phyloP scores from a whole-genome alignment of 2,888 invertebrate genomes.

The Parascotia fuliginaria region DNA sequence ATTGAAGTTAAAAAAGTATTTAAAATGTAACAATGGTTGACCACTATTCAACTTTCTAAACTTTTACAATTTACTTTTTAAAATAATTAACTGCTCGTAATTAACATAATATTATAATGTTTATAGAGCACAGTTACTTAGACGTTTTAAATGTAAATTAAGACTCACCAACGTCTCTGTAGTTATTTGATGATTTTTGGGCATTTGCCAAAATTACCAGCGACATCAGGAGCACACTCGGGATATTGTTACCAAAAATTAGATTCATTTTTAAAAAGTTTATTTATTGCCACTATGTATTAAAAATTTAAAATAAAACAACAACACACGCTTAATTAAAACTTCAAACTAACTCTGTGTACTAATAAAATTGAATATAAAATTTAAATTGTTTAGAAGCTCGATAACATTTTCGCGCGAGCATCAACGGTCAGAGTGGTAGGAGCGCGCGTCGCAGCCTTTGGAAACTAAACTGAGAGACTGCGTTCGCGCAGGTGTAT shows the following conservation, averaged over 20 bases:
- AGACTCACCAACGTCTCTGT: conserved; percentile 76
- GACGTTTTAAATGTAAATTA: neutral
- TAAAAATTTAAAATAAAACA: neutral
- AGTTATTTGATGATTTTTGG: conserved; percentile 71
- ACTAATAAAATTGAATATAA: conserved; percentile 8
- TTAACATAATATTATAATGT: no score
- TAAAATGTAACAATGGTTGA: no score
- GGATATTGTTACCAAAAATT: conserved; percentile 65
- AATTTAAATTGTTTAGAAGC: conserved; percentile 58
- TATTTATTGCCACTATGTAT: conserved; percentile 4
- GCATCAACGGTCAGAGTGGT: conserved; percentile 53
- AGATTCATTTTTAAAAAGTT: conserved; percentile 62
- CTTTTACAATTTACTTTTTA: no score
- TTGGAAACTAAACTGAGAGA: conserved; percentile 68
- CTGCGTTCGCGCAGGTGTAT: conserved; percentile 60
- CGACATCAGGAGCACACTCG: conserved; percentile 73
- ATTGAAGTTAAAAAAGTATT: no score
- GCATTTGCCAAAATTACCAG: conserved; percentile 76
- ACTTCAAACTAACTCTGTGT: conserved; percentile 6
- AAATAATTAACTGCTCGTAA: no score
- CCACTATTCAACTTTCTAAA: no score
- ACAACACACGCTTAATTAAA: conserved; percentile 14
- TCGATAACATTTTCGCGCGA: conserved; percentile 75
- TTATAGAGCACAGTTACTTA: neutral
- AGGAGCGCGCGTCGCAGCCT: conserved; percentile 69